Evolutionary conservation across 2,888 invertebrate species (phyloP).

Genomic region (Cosmorhoe ocellata): DNA sequence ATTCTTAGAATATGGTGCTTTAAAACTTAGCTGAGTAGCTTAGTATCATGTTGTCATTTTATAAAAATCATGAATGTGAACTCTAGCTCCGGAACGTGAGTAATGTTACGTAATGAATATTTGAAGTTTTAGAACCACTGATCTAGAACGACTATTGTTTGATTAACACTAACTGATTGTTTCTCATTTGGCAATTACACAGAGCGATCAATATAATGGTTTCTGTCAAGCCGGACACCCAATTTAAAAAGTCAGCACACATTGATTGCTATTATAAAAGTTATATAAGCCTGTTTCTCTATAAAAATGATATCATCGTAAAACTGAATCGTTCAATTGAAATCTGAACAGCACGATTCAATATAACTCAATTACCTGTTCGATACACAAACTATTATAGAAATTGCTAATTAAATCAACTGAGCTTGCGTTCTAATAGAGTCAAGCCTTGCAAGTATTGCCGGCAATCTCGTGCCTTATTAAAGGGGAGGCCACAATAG

Average conservation of each 20-base stretch:
- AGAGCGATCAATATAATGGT: not conserved
- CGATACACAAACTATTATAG: not conserved
- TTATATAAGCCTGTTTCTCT: no score
- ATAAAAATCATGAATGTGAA: no score
- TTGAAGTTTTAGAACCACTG: not conserved
- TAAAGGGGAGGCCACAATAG: constrained; percentile 28
- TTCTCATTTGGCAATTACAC: not conserved
- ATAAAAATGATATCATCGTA: no score
- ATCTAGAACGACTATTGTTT: not conserved
- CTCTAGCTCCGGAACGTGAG: no score
- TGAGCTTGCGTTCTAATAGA: not conserved
- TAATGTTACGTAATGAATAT: no score
- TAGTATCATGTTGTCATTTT: no score
- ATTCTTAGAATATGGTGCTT: no score
- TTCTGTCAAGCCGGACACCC: no score
- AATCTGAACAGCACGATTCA: constrained; percentile 3
- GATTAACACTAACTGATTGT: not conserved
- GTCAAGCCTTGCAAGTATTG: not conserved
- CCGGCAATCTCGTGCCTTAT: constrained; percentile 19
- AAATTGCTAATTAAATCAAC: constrained; percentile 14
- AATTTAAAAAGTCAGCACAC: no score
- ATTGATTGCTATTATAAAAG: no score
- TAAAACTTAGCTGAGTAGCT: no score
- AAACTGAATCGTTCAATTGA: no score
- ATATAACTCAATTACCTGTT: constrained; percentile 3